Evolutionary conservation across 2,797 vertebrate genomes (phyloP), one percentile per base, ranked within the genome.

Genomic region (Myotis findleyi): DNA sequence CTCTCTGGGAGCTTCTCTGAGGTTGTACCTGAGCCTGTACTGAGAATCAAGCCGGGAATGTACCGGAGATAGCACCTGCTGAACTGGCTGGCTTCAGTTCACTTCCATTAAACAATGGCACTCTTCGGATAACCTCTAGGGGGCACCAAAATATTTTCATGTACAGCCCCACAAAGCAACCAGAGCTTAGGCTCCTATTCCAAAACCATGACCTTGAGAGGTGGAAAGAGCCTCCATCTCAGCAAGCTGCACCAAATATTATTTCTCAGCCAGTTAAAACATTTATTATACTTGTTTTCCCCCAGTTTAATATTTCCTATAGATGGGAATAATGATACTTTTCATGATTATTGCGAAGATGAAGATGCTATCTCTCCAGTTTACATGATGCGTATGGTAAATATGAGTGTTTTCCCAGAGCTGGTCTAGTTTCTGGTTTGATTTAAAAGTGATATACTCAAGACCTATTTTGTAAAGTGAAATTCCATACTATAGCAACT

Each of bases 91-190:
- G 6, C 44, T 66, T 84, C 64, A 2, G 12, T 36, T 87, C 36
- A 53, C n/a, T 44, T 21, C 25, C 36, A 21, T 79, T 90, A 72
- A 69, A 93, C 53, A 53, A 44, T 18, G 82, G 69, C 36, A 49
- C 76, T 10, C 73, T 62, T 38, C 68, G 68, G 51, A 64, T 64
- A 13, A 89, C 97, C 97, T 97, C 97, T 96, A 97, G 97, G 96
- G 97, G 97, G 97, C 97, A 80, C 97, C 96, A 96, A 93, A 97
- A 95, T 96, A 89, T 97, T 93, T 97, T 93, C 47, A 7, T 95
- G 96, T 21, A 68, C 62, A 89, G 30, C 72, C 87, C 85, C n/a
- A 36, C 9, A 14, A 79, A 71, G 72, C 36, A 51, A 14, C 14
- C 41, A 62, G n/a, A 57, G 17, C 7, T 69, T 23, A 80, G 51